These are phyloP conservation scores for Pluvianellus socialis DNA, from an alignment of 2,113 vertebrate species.

Conservation along the genomic window DNA sequence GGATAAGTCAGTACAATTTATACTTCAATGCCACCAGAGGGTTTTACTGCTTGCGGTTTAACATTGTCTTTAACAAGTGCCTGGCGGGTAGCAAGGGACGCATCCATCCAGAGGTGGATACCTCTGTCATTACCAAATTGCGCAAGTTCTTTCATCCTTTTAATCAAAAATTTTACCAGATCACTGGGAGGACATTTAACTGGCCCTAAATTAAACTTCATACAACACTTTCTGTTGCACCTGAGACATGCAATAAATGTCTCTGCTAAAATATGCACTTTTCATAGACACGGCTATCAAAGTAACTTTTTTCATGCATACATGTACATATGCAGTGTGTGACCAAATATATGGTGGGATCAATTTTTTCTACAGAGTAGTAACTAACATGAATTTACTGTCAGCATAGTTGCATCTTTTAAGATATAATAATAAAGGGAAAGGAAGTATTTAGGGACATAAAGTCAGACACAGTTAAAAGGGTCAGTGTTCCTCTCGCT, in stretches of 20 bases:
- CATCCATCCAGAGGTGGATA: constrained; percentile 91
- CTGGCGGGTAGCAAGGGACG: constrained; percentile 98
- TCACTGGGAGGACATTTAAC: constrained; percentile 93
- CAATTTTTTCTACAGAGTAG: constrained; percentile 75
- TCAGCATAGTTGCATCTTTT: constrained; percentile 71
- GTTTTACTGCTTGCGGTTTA: constrained; percentile 95
- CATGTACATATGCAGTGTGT: constrained; percentile 78
- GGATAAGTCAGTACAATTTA: constrained; percentile 93
- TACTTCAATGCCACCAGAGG: constrained; percentile 97
- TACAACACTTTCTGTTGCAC: constrained; percentile 74
- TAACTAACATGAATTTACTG: constrained; percentile 61
- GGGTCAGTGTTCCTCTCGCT: constrained; percentile 71
- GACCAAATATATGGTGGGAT: constrained; percentile 85
- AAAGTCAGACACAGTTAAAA: constrained; percentile 67
- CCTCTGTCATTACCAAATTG: constrained; percentile 89
- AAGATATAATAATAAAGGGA: constrained; percentile 60
- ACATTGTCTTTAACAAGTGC: constrained; percentile 96
- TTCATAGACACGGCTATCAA: constrained; percentile 65
- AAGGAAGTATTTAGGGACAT: constrained; percentile 54
- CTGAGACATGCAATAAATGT: constrained; percentile 58
- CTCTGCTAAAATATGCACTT: constrained; percentile 81
- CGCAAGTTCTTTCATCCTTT: constrained; percentile 95
- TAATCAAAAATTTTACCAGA: constrained; percentile 98
- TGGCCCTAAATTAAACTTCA: constrained; percentile 83
- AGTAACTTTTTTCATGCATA: constrained; percentile 71